Percentiles rank a stretch among this genome's conserved stretches.
phyloP scores from a whole-genome alignment of 64 coral and sea anemone genomes.

The Catalaphyllia jardinei region DNA sequence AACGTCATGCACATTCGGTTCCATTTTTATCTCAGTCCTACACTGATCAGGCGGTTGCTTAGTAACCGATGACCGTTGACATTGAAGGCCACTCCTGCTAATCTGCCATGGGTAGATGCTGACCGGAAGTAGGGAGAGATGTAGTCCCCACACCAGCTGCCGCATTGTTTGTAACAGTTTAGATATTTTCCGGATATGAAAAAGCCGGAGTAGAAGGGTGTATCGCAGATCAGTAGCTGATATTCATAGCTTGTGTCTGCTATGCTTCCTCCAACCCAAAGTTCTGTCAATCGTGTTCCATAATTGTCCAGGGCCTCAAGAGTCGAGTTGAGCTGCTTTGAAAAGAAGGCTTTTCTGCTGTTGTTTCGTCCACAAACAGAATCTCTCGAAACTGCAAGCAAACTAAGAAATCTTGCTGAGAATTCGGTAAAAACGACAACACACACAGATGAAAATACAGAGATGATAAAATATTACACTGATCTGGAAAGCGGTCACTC shows the following conservation, averaged over 20 bases:
- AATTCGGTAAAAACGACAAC: no score
- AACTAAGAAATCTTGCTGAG: background rate
- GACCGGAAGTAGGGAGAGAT: constrained; percentile 31
- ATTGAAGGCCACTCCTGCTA: constrained; percentile 26
- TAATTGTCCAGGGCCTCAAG: constrained; percentile 26
- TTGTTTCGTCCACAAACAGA: constrained; percentile 15
- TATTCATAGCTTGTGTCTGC: constrained; percentile 28
- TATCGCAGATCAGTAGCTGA: constrained; percentile 45
- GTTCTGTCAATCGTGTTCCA: background rate
- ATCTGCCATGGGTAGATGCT: background rate
- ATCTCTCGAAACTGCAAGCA: constrained; percentile 22
- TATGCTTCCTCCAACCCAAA: background rate
- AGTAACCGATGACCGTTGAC: background rate
- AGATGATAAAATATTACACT: no score
- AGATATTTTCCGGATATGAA: constrained; percentile 1
- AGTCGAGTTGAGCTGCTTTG: background rate
- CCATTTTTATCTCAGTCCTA: background rate
- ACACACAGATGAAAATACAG: no score
- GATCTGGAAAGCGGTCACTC: no score
- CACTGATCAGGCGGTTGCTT: constrained; percentile 19
- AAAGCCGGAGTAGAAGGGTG: constrained; percentile 4
- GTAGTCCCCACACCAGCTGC: constrained; percentile 11
- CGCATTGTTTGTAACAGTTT: constrained; percentile 25
- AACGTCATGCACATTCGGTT: no score
- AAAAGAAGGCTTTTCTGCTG: constrained; percentile 2